phyloP scores from a whole-genome alignment of 2,888 invertebrate species.

The Lottia scabra region DNA sequence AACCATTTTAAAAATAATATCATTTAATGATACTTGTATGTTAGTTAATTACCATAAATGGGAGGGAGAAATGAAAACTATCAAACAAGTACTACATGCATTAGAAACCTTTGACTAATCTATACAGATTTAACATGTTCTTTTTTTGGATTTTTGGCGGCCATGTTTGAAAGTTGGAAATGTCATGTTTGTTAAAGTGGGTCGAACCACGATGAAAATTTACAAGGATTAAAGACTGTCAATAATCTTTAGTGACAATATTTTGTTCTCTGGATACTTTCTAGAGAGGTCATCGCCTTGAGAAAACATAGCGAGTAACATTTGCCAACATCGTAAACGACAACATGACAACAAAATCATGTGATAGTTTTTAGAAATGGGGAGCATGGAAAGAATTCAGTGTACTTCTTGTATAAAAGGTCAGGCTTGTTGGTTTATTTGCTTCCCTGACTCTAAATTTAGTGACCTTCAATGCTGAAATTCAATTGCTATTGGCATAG shows the following conservation, averaged over 20 bases:
- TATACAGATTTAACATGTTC: not conserved
- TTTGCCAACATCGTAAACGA: constrained; percentile 1
- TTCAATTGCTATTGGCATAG: too few relatives aligned
- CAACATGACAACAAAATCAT: not conserved
- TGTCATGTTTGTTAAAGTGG: not conserved
- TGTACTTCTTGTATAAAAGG: too few relatives aligned
- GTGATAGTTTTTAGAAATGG: too few relatives aligned
- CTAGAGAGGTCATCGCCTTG: not conserved
- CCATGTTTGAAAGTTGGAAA: not conserved
- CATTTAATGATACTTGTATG: not conserved
- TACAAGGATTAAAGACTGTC: constrained; percentile 1
- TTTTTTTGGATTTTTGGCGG: not conserved
- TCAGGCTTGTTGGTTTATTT: too few relatives aligned
- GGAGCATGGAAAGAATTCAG: too few relatives aligned
- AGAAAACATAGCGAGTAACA: not conserved
- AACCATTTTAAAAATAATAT: too few relatives aligned
- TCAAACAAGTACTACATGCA: not conserved
- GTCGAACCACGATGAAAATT: not conserved
- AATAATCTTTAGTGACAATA: constrained; percentile 3
- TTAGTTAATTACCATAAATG: not conserved
- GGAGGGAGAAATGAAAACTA: not conserved
- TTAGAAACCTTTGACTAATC: not conserved
- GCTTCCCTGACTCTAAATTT: too few relatives aligned
- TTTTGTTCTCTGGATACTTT: not conserved
- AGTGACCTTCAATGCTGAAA: too few relatives aligned